phyloP scores from a whole-genome alignment of 2,113 vertebrate species.

The Indri indri region DNA sequence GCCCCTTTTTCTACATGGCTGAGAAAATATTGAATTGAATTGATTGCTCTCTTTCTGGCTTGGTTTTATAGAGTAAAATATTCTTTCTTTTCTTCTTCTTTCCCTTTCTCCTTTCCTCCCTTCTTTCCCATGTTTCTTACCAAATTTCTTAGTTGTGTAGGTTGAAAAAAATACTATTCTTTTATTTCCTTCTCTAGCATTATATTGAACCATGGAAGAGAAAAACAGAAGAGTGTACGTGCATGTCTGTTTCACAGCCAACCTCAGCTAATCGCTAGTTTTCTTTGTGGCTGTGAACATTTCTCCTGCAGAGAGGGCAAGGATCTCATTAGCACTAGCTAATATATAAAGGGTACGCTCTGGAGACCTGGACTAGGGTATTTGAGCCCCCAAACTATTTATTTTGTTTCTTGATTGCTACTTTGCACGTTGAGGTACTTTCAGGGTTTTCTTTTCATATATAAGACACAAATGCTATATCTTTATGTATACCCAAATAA shows the following conservation, averaged over 20 bases:
- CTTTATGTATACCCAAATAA: background rate
- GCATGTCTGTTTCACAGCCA: background rate
- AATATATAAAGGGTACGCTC: background rate
- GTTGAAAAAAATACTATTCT: background rate
- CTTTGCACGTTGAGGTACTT: background rate
- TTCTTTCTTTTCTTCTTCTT: background rate
- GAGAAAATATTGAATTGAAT: conserved; percentile 56
- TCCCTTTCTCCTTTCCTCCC: background rate
- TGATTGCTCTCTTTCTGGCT: conserved; percentile 33
- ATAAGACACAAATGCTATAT: background rate
- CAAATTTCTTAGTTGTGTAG: background rate
- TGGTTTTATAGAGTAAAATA: background rate
- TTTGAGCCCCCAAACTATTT: background rate
- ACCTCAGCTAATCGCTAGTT: background rate
- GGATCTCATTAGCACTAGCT: conserved; percentile 54
- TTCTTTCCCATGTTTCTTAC: background rate
- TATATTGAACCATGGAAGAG: background rate
- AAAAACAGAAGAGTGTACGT: background rate
- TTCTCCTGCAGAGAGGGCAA: conserved; percentile 2
- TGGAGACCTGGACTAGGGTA: background rate
- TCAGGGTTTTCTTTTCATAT: background rate
- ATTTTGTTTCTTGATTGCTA: background rate
- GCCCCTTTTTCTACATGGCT: background rate
- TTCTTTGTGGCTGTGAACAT: conserved; percentile 46
- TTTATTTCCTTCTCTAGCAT: conserved; percentile 12